Evolutionary conservation across 1,140 invertebrate species (phyloP), one percentile per base, ranked within the genome.

Genomic region (Caenorhabditis remanei): DNA sequence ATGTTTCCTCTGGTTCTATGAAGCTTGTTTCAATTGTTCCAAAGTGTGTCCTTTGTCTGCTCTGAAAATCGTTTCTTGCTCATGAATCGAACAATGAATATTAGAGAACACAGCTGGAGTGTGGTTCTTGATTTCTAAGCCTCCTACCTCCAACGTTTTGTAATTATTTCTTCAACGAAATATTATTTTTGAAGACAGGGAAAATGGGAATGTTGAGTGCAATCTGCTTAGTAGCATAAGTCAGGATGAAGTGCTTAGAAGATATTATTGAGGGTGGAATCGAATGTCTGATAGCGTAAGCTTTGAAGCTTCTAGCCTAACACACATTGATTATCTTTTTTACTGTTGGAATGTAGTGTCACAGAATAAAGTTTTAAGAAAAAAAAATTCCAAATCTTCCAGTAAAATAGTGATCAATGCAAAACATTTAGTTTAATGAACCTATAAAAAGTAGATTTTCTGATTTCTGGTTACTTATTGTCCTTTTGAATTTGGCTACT

Each of bases 401-500:
- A 32, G 32, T 32, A 32, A 32, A 32, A 32, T 32, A 48, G n/a
- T n/a, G 41, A 46, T 71, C 24, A 9, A 6, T 71, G 6, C 24
- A n/a, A 71, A 43, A 32, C 6, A 71, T 46, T 32, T 32, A 32
- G 32, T 32, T 32, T 32, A 32, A 32, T 32, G 32, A 32, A 32
- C 32, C 32, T 32, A 32, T 32, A 32, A 32, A 32, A 32, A 19
- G 16, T 5, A 46, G 19, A 46, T 46, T 79, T 79, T 79, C 19
- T 19, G 71, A 50, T 79, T 79, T 79, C n/a, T 50, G 71, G n/a
- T 50, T 41, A 24, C 41, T 19, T 79, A 14, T 19, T 58, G 43
- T 41, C 24, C n/a, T 46, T 8, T 4, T 21, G 40, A 79, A 79
- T 79, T 79, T 79, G 71, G 71, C 71, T 50, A 79, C 71, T 79